Base-by-base conservation (phyloP, 2,888 invertebrate species). In the Tinea semifulvella region DNA sequence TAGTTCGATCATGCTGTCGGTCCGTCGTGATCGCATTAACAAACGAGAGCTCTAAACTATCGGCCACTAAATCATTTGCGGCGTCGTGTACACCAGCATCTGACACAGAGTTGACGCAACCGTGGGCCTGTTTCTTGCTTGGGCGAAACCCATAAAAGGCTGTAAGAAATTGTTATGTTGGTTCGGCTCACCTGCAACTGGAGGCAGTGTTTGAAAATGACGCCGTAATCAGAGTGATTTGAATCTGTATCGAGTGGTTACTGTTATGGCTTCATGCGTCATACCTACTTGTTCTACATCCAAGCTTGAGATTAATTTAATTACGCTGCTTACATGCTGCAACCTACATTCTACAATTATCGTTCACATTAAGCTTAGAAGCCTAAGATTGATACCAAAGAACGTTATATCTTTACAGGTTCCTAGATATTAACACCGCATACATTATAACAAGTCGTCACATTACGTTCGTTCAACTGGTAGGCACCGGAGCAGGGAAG, bases 241-340 rank as follows among this genome's bases (percentile, higher is more conserved):
- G 22, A 40, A 40, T 40, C 40, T 40, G 20, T 20, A 40, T 40
- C 40, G 40, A 20, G 22, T 40, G 17, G 40, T 13, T 22, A 38
- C 38, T 40, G 40, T 40, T 40, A 40, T 40, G 40, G 40, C 22
- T 40, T 40, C 65, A 63, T 65, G 67, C 65, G 49, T 62, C 58
- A 56, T 55, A 58, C 42, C 14, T 17, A 25, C 22, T 13, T 35
- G 44, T 53, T 56, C 61, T 52, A 55, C 56, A 63, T 67, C 53
- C 65, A 63, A 61, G 57, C 57, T 53, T 54, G 46, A 56, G 56
- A 65, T 65, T 63, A 54, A 54, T 58, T 58, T 65, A 68, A 68
- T 67, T 61, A 60, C 54, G 55, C 31, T 31, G 2, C 31, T 59
- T 56, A 31, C 31, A 14, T n/a, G 11, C 11, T 26, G 26, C 14